phyloP scores from a whole-genome alignment of 1,140 invertebrate genomes.

The Heliothis virescens region DNA sequence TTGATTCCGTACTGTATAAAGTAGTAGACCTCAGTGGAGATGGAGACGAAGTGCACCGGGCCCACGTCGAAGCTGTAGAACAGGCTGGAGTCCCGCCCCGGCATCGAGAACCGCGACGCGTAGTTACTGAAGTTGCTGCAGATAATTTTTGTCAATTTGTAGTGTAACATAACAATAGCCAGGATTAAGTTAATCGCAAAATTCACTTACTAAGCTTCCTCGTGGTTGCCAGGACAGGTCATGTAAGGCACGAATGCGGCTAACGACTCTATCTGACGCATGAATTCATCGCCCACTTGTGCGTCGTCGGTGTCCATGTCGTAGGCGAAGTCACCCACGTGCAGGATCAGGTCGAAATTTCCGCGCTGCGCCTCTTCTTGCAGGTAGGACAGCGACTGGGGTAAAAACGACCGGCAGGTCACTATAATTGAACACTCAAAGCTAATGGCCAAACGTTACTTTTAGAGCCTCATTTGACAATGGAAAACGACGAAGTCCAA shows the following conservation, averaged over 20 bases:
- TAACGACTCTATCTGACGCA: slow-evolving; percentile 95
- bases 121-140: slow-evolving; percentile 96
- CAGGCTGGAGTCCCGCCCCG: slow-evolving; percentile 90
- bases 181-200: too few relatives aligned
- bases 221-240: slow-evolving; percentile 97
- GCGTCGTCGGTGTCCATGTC: slow-evolving; percentile 95
- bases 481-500: too few relatives aligned
- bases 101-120: slow-evolving; percentile 95
- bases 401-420: not conserved
- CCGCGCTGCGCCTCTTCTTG: slow-evolving; percentile 93
- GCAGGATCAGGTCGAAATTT: slow-evolving; percentile 95
- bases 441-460: too few relatives aligned
- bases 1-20: slow-evolving; percentile 95
- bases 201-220: slow-evolving; percentile 91
- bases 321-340: slow-evolving; percentile 98
- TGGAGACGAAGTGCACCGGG: slow-evolving; percentile 95
- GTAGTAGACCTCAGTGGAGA: slow-evolving; percentile 98
- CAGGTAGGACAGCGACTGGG: slow-evolving; percentile 91
- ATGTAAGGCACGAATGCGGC: slow-evolving; percentile 96
- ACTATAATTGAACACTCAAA: too few relatives aligned
- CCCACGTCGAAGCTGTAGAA: slow-evolving; percentile 97
- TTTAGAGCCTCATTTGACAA: not conserved
- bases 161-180: too few relatives aligned
- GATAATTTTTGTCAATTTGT: slow-evolving; percentile 16
- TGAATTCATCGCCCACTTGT: slow-evolving; percentile 94